Conservation (phyloP, 1,140 invertebrate species). For the Eufriesea mexicana region DNA sequence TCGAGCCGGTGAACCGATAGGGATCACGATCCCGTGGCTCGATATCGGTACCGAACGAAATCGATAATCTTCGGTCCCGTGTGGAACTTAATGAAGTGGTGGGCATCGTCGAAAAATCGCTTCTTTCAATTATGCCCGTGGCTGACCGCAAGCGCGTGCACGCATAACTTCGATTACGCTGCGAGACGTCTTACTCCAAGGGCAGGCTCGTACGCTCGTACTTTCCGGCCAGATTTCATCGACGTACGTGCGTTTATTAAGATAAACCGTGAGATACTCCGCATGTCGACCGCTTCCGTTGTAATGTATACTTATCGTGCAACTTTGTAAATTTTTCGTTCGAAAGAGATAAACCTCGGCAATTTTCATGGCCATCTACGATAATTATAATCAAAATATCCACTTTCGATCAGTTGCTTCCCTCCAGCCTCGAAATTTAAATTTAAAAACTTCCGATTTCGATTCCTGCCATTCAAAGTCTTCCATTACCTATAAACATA, state of each 20-base stretch:
- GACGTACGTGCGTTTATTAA: conserved; percentile 1
- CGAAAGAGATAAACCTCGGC: too few relatives aligned
- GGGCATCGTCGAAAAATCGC: conserved; percentile 44
- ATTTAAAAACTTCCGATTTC: too few relatives aligned
- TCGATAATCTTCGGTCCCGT: conserved; percentile 74
- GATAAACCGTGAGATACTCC: not conserved
- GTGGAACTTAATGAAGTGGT: conserved; percentile 70
- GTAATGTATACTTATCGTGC: too few relatives aligned
- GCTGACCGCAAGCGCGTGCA: conserved; percentile 5
- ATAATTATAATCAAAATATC: too few relatives aligned
- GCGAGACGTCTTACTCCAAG: conserved; percentile 8
- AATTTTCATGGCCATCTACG: too few relatives aligned
- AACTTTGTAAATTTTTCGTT: too few relatives aligned
- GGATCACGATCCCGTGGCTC: conserved; percentile 64
- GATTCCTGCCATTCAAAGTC: too few relatives aligned
- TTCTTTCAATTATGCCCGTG: conserved; percentile 59
- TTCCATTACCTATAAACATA: too few relatives aligned
- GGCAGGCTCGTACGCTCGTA: not conserved
- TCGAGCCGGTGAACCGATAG: conserved; percentile 55
- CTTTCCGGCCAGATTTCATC: not conserved
- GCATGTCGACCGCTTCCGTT: not conserved
- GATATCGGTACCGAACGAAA: conserved; percentile 72
- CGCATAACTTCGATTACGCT: conserved; percentile 1
- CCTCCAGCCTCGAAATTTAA: too few relatives aligned
- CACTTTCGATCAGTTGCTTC: too few relatives aligned